Base-by-base conservation (phyloP, 2,888 invertebrate species). In the Anthophora plumipes region DNA sequence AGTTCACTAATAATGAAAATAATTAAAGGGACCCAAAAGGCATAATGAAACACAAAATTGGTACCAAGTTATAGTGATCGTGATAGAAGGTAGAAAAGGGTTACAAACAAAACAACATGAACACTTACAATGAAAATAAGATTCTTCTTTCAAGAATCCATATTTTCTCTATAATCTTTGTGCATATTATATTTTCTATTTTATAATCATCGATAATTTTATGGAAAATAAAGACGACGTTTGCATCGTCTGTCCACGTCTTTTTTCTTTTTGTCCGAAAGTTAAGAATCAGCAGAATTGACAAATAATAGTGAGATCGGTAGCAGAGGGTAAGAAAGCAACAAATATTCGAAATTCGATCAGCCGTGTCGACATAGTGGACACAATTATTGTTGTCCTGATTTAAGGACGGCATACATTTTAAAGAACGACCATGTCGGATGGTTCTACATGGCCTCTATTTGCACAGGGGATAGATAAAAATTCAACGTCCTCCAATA, bases 401-500 rank as follows among this genome's bases (percentile, higher is more conserved):
- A 92, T 92, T 92, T 91, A 92, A 89, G 85, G 87, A 67, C 70
- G 83, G 71, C 88, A 89, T 90, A 89, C 88, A 91, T 92, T 92
- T 91, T 90, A 89, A 87, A 91, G 80, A 83, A 80, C 77, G 76
- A 72, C 77, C 64, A 39, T 72, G 57, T 60, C 46, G 57, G 52
- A 64, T 61, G 68, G 63, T 41, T 52, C 41, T 63, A 85, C 84
- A 86, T 85, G 86, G 82, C 85, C 67, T 43, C 84, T 88, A 90
- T 91, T 91, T 91, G 88, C 88, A 89, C 89, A 90, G 83, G 86
- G 89, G 87, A 84, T 73, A 86, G 85, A 92, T 93, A 91, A 92
- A 93, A 93, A 92, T 92, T 92, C 91, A 91, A 88, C 84, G 90
- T 83, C 82, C 76, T 81, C 86, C 89, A 88, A 92, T 90, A 91